Conservation (phyloP, 2,888 invertebrate species). For the Microplitis deprimator region DNA sequence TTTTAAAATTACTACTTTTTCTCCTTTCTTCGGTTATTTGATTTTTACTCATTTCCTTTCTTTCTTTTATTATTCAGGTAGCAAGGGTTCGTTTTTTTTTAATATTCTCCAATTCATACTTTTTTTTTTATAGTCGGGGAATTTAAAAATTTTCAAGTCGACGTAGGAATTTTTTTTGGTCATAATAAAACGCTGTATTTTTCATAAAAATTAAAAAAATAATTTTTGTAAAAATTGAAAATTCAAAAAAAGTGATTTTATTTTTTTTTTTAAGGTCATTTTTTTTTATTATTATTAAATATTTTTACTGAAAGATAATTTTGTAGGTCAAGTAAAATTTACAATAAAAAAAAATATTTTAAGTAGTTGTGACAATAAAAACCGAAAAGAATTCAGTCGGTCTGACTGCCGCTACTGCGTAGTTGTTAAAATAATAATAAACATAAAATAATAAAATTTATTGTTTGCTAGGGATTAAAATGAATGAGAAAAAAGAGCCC, state of each 20-base stretch:
- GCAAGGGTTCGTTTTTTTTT: not conserved
- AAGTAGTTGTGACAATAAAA: constrained; percentile 1
- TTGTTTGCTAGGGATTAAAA: constrained; percentile 57
- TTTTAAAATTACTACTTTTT: not conserved
- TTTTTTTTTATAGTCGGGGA: not conserved
- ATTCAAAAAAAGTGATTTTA: not conserved
- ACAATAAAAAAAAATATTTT: not conserved
- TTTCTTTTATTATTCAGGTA: not conserved
- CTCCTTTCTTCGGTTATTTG: not conserved
- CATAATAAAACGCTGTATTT: not conserved
- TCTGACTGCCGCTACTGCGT: constrained; percentile 55
- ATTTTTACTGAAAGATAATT: not conserved
- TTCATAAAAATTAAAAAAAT: not conserved
- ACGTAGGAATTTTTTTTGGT: too few relatives aligned
- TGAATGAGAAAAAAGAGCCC: constrained; percentile 33
- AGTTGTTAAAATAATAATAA: constrained; percentile 63
- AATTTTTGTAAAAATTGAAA: not conserved
- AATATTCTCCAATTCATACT: too few relatives aligned
- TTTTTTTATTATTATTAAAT: not conserved
- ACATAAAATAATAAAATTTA: constrained; percentile 63
- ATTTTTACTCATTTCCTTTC: not conserved
- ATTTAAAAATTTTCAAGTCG: not conserved
- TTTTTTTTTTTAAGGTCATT: not conserved
- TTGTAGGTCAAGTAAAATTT: not conserved
- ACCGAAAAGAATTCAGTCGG: constrained; percentile 3